Evolutionary conservation across 2,113 vertebrate genomes (phyloP), one percentile per base, ranked within the genome.

Genomic region (Chinchilla lanigera): DNA sequence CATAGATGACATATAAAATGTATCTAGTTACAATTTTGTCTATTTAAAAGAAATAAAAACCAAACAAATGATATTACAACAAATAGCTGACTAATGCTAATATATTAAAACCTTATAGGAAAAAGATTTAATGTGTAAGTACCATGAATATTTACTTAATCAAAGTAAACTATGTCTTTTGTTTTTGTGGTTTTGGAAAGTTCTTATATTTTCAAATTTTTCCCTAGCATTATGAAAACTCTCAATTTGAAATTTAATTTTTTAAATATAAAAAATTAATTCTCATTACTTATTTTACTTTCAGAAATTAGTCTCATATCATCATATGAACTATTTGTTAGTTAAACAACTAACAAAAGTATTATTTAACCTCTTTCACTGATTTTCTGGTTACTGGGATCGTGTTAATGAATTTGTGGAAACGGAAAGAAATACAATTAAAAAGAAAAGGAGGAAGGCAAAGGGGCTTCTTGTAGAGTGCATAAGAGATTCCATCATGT

Each of bases 401-500:
- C n/a, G 22, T 73, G 7, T 82, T 78, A 87, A 47, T 88, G 1
- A 89, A 95, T 93, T 61, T 87, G 44, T 63, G 20, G 14, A 63
- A 88, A 84, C 30, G 11, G 24, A 84, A 93, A 85, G 30, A 16
- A 83, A 89, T 22, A 63, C 5, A 86, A 54, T 30, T 81, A 60
- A 83, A 22, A 89, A 19, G 20, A 94, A 97, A 93, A 4, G 1
- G 0, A 69, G 35, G 75, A 69, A 7, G 10, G 60, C 58, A 47
- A 14, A 38, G 30, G 12, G 24, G 81, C 93, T 97, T 94, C 20
- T 69, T 91, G 20, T 35, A 83, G 30, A 96, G 58, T 10, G 26
- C 93, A 80, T 86, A 52, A 84, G 54, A 94, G 84, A 94, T 93
- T 97, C 63, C 75, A 94, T 67, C 82, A 60, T 96, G 80, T 78